Evolutionary conservation across 2,797 vertebrate species (phyloP), one percentile per base, ranked within the genome.

Genomic region (Enteromius afrohamiltoni): DNA sequence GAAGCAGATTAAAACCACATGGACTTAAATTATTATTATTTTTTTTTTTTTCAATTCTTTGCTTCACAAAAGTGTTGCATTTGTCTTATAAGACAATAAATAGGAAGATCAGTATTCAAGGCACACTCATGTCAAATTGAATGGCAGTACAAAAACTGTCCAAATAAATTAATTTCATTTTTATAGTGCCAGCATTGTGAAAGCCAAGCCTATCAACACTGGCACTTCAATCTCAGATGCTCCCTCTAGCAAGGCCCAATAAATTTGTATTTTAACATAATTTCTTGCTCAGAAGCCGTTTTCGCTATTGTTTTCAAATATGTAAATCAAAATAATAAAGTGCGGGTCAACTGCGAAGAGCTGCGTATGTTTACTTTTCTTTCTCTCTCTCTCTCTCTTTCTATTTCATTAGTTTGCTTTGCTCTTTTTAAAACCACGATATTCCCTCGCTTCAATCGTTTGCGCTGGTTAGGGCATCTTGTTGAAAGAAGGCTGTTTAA

Each of bases 91-190:
- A 97, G 96, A 97, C 96, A 88, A 97, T 96, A 95, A 94, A 96
- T 96, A 97, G 96, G 97, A 99, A 97, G 96, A 96, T 98, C 96
- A 92, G 94, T 97, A 96, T 97, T 97, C 95, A 99, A 99, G 98
- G 97, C 97, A 99, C 98, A 97, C 97, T 97, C 97, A 96, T 93
- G 87, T 98, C 97, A 96, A 96, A 96, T 97, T 94, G 94, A 96
- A 97, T 93, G 96, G 96, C 96, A 97, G 96, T 95, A 97, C 94
- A 95, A 95, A 96, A 96, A 97, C 96, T 95, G 96, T 97, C 96
- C 95, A 93, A 95, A 96, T 96, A 96, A 96, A 95, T 96, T 93
- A 95, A 92, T 93, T 91, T 94, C 86, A 92, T 92, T 94, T 94
- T 97, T 98, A 97, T 96, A 98, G 97, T 98, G 96, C 96, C 97